Percentiles rank a stretch among this genome's conserved stretches.
phyloP scores from a whole-genome alignment of 2,113 vertebrate species.

The Corvus hawaiiensis region DNA sequence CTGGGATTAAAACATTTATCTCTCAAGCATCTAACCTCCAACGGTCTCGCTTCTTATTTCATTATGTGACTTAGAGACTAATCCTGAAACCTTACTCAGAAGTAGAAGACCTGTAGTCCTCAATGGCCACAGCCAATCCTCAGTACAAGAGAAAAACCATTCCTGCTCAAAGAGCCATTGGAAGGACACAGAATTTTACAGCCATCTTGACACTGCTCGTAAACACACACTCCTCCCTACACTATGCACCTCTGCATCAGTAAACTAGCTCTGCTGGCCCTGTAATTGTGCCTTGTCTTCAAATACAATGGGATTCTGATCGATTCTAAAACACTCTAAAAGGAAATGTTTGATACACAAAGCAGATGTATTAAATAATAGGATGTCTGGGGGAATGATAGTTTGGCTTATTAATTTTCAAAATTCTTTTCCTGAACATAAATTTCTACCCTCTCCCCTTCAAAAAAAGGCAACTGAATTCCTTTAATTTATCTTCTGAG shows the following conservation, averaged over 20 bases:
- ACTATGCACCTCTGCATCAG: not conserved
- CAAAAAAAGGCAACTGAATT: not conserved
- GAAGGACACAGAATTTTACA: not conserved
- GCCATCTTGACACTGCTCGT: fast-evolving
- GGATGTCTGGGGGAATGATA: not conserved
- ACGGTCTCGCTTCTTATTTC: not conserved
- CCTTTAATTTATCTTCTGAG: not conserved
- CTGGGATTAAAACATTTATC: not conserved
- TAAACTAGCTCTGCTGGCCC: not conserved
- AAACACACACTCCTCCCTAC: not conserved
- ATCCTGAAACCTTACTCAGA: not conserved
- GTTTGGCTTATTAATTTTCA: not conserved
- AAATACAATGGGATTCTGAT: not conserved
- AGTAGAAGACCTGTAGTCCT: not conserved
- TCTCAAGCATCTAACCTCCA: not conserved
- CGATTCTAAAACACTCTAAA: not conserved
- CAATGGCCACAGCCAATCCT: not conserved
- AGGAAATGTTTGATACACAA: not conserved
- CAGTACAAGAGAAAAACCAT: not conserved
- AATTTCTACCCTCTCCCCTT: not conserved
- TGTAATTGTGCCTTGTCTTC: not conserved
- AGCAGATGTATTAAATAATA: not conserved
- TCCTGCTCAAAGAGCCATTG: not conserved
- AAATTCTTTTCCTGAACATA: not conserved
- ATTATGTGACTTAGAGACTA: not conserved